Base-by-base conservation (phyloP, 1,140 invertebrate species). In the Bombus picipes region DNA sequence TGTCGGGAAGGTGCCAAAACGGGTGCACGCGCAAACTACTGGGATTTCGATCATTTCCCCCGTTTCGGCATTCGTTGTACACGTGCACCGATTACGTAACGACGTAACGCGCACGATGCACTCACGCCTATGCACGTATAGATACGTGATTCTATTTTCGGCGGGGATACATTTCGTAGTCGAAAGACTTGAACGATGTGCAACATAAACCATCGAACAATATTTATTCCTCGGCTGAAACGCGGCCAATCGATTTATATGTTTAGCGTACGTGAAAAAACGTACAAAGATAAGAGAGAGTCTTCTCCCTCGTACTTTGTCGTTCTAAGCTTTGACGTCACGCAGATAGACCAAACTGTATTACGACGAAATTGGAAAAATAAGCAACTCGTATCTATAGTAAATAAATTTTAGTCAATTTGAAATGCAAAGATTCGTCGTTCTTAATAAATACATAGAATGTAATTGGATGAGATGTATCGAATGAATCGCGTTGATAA, bases 1-100 rank as follows among this genome's bases (percentile, higher is more conserved):
- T 53, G 47, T 8, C 47, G 47, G 18, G 47, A 53, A 57, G 43
- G 32, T 83, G 81, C 81, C 81, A 77, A 83, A 68, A 77, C n/a
- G 59, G 43, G 9, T 83, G 3, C 73, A 77, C 43, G 43, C 73
- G 81, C 62, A 5, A 37, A 39, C 22, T 41, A 32, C n/a, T 62
- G 12, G n/a, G 34, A 18, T 74, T 74, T 74, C 47, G 81, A 57
- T 77, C 37, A 59, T 85, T 85, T 81, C 83, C 70, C 70, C 10
- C 34, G 43, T 85, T 81, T 74, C 47, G 83, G 66, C 83, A 85
- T 81, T 81, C 83, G 43, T 12, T 81, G 83, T 68, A 53, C 83
- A 85, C 83, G 83, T 85, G 83, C 83, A 85, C 34, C 59, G 34
- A 28, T 85, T 85, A 85, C 43, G 47, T 85, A 85, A 85, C 6